Percentiles rank a stretch among this genome's conserved stretches.
phyloP scores from a whole-genome alignment of 2,888 invertebrate genomes.

The Pheosia tremula region DNA sequence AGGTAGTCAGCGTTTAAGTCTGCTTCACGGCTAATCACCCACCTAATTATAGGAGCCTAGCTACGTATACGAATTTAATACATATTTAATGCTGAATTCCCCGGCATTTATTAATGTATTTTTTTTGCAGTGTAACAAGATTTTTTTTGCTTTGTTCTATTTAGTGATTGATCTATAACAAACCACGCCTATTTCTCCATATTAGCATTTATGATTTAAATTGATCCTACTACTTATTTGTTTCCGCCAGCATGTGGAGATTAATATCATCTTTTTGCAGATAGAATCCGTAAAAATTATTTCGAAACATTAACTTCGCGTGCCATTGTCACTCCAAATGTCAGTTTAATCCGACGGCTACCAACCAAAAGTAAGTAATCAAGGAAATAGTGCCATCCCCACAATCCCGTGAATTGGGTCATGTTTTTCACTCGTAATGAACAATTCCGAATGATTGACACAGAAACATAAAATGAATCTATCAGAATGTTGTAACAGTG shows the following conservation, averaged over 20 bases:
- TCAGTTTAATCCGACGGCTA: conserved; percentile 16
- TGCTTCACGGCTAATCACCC: too few relatives aligned
- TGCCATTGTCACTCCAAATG: conserved; percentile 11
- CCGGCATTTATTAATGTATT: not conserved
- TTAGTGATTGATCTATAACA: conserved; percentile 23
- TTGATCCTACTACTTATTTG: conserved; percentile 45
- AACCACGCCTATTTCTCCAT: conserved; percentile 47
- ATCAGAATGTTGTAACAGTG: conserved; percentile 34
- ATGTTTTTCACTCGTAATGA: conserved; percentile 20
- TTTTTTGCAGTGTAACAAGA: not conserved
- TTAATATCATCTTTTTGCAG: too few relatives aligned
- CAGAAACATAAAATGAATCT: conserved; percentile 17
- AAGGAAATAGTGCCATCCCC: conserved; percentile 13
- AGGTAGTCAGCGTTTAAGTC: too few relatives aligned
- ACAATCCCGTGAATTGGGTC: conserved; percentile 18
- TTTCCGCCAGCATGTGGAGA: too few relatives aligned
- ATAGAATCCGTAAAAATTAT: too few relatives aligned
- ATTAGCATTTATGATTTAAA: conserved; percentile 66
- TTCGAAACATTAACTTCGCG: conserved; percentile 4
- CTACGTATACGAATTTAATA: too few relatives aligned
- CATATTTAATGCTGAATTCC: not conserved
- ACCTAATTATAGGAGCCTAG: too few relatives aligned
- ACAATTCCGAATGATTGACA: conserved; percentile 27
- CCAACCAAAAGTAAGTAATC: conserved; percentile 24
- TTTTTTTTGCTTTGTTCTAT: not conserved